Percentiles rank a stretch among this genome's conserved stretches.
These are phyloP conservation scores for Podiceps cristatus DNA, from an alignment of 2,113 vertebrate species.

Conservation along the genomic window DNA sequence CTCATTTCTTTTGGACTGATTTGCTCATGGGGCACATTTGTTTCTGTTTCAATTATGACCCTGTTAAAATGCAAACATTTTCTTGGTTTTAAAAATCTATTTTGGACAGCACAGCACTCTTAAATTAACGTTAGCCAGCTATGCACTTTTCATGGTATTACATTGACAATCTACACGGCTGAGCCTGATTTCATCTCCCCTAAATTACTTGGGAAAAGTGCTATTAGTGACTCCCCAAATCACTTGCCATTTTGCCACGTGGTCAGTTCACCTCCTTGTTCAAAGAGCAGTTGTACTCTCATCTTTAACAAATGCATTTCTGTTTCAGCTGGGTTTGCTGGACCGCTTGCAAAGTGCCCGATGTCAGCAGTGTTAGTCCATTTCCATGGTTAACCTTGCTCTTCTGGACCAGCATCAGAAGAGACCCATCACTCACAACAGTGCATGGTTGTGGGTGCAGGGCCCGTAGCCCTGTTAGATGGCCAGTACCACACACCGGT, in stretches of 20 bases:
- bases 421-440: background rate
- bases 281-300: background rate
- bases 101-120: background rate
- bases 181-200: background rate
- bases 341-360: background rate
- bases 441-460: fast-evolving
- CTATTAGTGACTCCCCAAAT: background rate
- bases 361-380: background rate
- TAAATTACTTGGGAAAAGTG: background rate
- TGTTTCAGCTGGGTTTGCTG: background rate
- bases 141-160: background rate
- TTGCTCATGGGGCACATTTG: background rate
- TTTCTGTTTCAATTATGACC: slow-evolving; percentile 9
- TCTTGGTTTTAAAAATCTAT: background rate
- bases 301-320: background rate
- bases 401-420: background rate
- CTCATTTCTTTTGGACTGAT: background rate
- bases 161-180: background rate
- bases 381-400: background rate
- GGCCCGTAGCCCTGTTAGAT: fast-evolving
- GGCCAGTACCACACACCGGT: background rate
- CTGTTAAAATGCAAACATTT: slow-evolving; percentile 11
- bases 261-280: background rate
- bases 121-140: background rate
- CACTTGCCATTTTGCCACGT: background rate